Conservation (phyloP, 2,113 vertebrate species). For the Neolamprologus variostigma region DNA sequence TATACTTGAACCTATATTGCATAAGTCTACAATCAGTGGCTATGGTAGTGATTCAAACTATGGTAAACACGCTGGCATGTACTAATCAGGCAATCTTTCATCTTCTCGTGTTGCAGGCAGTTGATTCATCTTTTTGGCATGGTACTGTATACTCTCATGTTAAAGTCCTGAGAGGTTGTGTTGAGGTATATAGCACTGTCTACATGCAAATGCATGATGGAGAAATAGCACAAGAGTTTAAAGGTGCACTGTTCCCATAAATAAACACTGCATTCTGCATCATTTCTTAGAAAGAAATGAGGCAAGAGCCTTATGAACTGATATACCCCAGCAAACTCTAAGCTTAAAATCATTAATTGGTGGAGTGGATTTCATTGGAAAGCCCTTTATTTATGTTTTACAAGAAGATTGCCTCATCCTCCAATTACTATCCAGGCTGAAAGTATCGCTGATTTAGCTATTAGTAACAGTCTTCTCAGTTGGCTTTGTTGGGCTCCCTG, state of each 20-base stretch:
- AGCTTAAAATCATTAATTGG: constrained; percentile 30
- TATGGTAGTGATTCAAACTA: constrained; percentile 54
- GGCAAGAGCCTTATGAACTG: neutral
- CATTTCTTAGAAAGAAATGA: neutral
- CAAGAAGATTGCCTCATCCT: constrained; percentile 31
- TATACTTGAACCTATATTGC: constrained; percentile 38
- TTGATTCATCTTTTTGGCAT: constrained; percentile 37
- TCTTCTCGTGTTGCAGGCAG: constrained; percentile 30
- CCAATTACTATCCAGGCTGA: constrained; percentile 9
- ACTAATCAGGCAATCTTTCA: constrained; percentile 56
- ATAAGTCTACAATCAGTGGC: constrained; percentile 49
- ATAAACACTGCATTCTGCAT: neutral
- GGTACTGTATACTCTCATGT: neutral
- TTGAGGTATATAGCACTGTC: neutral
- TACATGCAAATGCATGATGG: neutral
- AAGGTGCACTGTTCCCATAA: constrained; percentile 13
- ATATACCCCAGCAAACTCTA: neutral
- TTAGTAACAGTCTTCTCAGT: neutral
- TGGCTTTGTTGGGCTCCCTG: constrained; percentile 12
- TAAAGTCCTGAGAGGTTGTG: neutral
- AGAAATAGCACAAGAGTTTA: neutral
- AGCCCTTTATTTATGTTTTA: constrained; percentile 43
- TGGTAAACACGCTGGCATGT: constrained; percentile 51
- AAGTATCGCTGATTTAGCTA: constrained; percentile 15
- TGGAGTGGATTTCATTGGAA: constrained; percentile 19